phyloP scores from a whole-genome alignment of 2,888 invertebrate genomes.

The Eulithis testata region DNA sequence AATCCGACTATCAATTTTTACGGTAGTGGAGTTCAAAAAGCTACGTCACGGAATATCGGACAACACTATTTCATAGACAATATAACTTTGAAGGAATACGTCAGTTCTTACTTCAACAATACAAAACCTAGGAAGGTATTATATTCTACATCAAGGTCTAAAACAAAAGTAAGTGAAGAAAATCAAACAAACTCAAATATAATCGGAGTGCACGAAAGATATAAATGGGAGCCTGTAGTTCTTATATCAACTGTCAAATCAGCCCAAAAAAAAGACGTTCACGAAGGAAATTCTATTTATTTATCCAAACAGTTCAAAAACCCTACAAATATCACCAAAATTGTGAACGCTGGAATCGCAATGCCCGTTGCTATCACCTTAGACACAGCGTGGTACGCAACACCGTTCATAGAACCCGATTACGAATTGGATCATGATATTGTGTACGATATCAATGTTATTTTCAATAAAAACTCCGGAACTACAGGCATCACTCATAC shows the following conservation, averaged over 20 bases:
- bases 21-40: constrained; percentile 13
- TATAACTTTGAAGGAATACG: constrained; percentile 17
- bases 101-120: constrained; percentile 18
- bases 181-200: not conserved
- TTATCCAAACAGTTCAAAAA: constrained; percentile 15
- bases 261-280: constrained; percentile 7
- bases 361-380: constrained; percentile 27
- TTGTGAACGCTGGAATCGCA: constrained; percentile 21
- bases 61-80: constrained; percentile 21
- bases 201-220: constrained; percentile 11
- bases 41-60: constrained; percentile 9
- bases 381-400: constrained; percentile 20
- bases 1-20: constrained; percentile 16
- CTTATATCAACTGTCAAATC: constrained; percentile 18
- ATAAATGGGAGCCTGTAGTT: constrained; percentile 21
- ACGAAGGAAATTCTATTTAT: constrained; percentile 9
- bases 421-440: constrained; percentile 15
- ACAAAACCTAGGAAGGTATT: constrained; percentile 25
- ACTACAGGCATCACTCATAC: constrained; percentile 20
- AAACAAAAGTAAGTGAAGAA: not conserved
- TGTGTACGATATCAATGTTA: constrained; percentile 27
- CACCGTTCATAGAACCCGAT: not conserved
- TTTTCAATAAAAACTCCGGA: constrained; percentile 18
- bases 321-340: constrained; percentile 19
- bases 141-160: constrained; percentile 12